Conservation (phyloP, 64 coral and sea anemone species). For the Orbicella faveolata region DNA sequence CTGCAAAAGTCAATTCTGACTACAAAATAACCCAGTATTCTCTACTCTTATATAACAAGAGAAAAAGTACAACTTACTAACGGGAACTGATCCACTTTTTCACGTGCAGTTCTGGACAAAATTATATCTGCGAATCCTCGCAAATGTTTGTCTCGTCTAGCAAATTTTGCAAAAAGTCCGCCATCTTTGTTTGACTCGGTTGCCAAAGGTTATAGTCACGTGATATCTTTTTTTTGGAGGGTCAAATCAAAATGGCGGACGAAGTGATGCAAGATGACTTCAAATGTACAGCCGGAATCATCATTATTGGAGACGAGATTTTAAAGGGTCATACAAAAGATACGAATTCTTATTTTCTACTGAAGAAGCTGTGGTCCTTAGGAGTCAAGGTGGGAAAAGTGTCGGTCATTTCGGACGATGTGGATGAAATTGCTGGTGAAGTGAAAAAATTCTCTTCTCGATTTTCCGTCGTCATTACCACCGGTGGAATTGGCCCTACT, state of each 20-base stretch:
- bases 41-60: background rate
- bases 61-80: background rate
- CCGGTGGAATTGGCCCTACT: constrained; percentile 93
- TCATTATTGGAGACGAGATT: constrained; percentile 97
- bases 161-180: constrained; percentile 26
- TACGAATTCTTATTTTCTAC: constrained; percentile 83
- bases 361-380: constrained; percentile 81
- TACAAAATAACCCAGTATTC: background rate
- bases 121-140: background rate
- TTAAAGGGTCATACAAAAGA: constrained; percentile 97
- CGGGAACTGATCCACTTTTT: background rate
- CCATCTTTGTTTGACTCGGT: constrained; percentile 77
- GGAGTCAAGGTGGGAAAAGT: constrained; percentile 89
- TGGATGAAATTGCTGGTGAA: constrained; percentile 75
- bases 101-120: background rate
- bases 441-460: constrained; percentile 67
- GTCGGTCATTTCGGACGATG: constrained; percentile 87
- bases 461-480: constrained; percentile 83
- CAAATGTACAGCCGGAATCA: constrained; percentile 45
- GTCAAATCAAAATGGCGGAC: constrained; percentile 47
- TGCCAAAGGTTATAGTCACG: constrained; percentile 66
- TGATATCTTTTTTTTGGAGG: constrained; percentile 25
- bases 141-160: background rate
- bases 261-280: background rate
- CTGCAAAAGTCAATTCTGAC: constrained; percentile 24